Conservation (phyloP, 2,888 invertebrate species). For the Drosophila atripex region DNA sequence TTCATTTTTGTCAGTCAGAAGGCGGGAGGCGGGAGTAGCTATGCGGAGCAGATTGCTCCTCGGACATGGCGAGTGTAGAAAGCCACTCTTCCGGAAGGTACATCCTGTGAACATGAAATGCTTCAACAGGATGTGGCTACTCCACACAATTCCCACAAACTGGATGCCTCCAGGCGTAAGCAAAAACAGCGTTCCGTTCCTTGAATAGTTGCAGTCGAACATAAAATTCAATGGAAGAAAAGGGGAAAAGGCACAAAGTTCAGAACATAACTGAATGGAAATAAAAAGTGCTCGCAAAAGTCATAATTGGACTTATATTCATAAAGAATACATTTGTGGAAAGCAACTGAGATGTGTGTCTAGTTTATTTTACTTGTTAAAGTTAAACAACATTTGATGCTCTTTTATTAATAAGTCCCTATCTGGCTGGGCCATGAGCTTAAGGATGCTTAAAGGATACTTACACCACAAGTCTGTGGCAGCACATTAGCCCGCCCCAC, state of each 20-base stretch:
- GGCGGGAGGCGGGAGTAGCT: background rate
- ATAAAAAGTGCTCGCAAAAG: background rate
- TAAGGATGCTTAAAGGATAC: slow-evolving; percentile 11
- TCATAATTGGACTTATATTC: background rate
- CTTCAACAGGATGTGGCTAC: background rate
- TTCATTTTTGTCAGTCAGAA: slow-evolving; percentile 17
- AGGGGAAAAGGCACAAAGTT: background rate
- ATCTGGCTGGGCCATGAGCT: background rate
- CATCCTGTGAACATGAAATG: slow-evolving; percentile 1
- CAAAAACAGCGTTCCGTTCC: background rate
- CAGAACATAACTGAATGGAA: too few relatives aligned
- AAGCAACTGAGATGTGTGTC: background rate
- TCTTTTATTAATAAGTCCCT: background rate
- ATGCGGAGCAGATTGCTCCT: background rate
- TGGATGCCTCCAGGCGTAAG: too few relatives aligned
- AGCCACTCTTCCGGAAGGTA: slow-evolving; percentile 5
- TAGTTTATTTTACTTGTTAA: too few relatives aligned
- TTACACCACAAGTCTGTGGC: too few relatives aligned
- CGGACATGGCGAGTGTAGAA: slow-evolving; percentile 30
- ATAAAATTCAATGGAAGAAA: too few relatives aligned
- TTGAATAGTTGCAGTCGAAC: too few relatives aligned
- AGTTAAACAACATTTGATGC: background rate
- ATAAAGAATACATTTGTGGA: background rate
- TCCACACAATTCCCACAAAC: background rate
- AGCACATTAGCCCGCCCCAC: background rate